Evolutionary conservation across 37 sponge, comb jelly and placozoan species (phyloP).

Genomic region (Eunapius fragilis): DNA sequence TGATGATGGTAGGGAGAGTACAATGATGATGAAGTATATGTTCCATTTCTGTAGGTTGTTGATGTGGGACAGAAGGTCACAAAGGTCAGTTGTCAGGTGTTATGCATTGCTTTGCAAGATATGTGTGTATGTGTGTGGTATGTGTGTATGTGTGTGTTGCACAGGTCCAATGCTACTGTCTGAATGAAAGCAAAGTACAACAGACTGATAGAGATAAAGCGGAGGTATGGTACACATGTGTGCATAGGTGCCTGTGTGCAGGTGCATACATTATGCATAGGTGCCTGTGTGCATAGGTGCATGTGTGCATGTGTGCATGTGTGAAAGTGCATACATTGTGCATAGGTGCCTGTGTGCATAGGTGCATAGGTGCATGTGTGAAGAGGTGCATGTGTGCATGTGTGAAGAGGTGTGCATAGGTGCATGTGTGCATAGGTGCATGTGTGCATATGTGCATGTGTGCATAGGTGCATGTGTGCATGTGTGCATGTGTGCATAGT

Average conservation of each 20-base stretch:
- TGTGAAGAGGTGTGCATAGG: no score
- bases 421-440: no score
- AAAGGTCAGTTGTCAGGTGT: constrained; percentile 2
- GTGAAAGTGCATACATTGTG: background rate
- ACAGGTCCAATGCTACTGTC: constrained; percentile 49
- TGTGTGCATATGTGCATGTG: background rate
- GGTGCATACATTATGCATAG: no score
- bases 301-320: constrained; percentile 25
- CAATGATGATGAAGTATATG: background rate
- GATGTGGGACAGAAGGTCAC: constrained; percentile 47
- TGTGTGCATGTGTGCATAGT: background rate
- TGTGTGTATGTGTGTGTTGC: background rate
- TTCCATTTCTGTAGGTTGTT: constrained; percentile 17
- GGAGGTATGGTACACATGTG: background rate
- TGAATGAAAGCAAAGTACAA: constrained; percentile 50
- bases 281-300: no score
- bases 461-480: no score
- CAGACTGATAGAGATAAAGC: background rate
- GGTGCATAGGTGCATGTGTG: no score
- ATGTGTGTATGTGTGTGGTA: background rate
- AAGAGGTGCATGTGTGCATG: no score
- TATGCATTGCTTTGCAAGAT: background rate
- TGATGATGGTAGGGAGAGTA: background rate
- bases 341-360: constrained; percentile 5
- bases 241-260: no score